These are phyloP conservation scores for Capreolus pygargus DNA, from an alignment of 2,113 vertebrate genomes.

Conservation along the genomic window DNA sequence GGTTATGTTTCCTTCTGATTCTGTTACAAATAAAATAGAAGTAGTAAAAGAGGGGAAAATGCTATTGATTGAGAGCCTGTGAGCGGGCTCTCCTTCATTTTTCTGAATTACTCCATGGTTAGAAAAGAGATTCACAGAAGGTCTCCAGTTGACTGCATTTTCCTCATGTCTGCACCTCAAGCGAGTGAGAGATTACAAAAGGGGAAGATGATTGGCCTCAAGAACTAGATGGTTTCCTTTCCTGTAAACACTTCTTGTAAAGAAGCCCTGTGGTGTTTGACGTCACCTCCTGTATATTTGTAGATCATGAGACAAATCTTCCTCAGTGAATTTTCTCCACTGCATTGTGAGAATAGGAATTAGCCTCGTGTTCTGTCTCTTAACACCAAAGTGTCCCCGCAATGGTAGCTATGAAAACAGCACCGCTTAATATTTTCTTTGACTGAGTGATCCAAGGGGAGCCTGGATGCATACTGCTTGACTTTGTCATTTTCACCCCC, in stretches of 20 bases:
- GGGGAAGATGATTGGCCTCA: not conserved
- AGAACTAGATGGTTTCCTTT: not conserved
- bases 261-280: constrained; percentile 31
- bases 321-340: constrained; percentile 70
- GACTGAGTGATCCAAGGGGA: constrained; percentile 79
- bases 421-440: constrained; percentile 82
- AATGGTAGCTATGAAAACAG: constrained; percentile 80
- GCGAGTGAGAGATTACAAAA: not conserved
- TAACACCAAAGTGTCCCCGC: constrained; percentile 69
- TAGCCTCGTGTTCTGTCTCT: constrained; percentile 74
- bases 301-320: constrained; percentile 65
- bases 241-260: not conserved
- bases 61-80: not conserved
- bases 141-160: not conserved
- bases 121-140: not conserved
- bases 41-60: not conserved
- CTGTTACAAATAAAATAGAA: not conserved
- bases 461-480: constrained; percentile 70
- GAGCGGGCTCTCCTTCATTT: not conserved
- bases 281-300: constrained; percentile 49
- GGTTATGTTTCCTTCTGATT: not conserved
- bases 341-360: constrained; percentile 78
- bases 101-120: not conserved
- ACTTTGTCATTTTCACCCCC: constrained; percentile 81
- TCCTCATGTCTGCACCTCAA: not conserved